Evolutionary conservation across 2,797 vertebrate genomes (phyloP).

Genomic region (Chiloscyllium punctatum): DNA sequence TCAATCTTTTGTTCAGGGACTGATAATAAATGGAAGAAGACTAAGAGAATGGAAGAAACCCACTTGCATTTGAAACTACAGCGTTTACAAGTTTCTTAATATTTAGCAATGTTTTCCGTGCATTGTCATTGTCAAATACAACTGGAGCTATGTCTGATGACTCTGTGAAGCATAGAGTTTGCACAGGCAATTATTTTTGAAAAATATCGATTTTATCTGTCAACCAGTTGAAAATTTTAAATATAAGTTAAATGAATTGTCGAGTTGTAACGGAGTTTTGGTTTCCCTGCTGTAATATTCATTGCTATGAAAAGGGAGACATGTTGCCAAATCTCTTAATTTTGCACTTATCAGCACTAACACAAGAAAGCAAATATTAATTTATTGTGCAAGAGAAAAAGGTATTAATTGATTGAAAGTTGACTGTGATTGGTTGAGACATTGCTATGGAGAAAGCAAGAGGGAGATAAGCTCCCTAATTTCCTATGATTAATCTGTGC

Average conservation of each 20-base stretch:
- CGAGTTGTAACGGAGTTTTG: neutral
- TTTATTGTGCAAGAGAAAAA: neutral
- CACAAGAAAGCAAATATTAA: neutral
- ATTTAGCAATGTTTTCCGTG: neutral
- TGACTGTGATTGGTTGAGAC: neutral
- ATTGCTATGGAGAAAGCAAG: neutral
- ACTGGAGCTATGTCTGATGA: neutral
- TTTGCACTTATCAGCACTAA: neutral
- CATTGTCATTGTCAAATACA: neutral
- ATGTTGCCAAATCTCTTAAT: neutral
- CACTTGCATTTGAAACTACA: neutral
- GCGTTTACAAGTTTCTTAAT: neutral
- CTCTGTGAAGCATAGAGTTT: neutral
- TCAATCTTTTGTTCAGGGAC: conserved; percentile 66
- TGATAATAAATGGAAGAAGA: conserved; percentile 58
- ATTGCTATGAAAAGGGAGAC: neutral
- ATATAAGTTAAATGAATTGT: neutral
- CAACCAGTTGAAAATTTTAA: neutral
- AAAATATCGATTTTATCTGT: neutral
- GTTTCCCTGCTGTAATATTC: neutral
- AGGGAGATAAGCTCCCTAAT: neutral
- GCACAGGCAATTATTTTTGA: neutral
- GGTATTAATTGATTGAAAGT: neutral
- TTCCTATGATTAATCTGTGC: neutral
- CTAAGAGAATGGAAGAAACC: neutral